Evolutionary conservation across 2,113 vertebrate genomes (phyloP), one percentile per base, ranked within the genome.

Genomic region (Gasterosteus aculeatus): DNA sequence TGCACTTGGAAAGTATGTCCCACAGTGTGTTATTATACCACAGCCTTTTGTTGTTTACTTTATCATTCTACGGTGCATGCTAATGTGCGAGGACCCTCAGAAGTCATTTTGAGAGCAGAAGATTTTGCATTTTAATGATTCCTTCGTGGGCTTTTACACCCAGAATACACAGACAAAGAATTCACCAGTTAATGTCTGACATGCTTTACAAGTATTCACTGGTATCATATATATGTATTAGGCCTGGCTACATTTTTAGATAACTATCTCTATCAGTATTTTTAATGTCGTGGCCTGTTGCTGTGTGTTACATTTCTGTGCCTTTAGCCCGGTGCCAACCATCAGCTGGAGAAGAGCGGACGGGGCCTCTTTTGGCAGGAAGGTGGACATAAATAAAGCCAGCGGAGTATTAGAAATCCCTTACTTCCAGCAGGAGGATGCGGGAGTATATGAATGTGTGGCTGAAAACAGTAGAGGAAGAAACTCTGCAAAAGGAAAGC

Each of bases 1-100:
- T 88, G 97, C 98, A 72, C 91, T 99, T 66, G 98, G 98, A 93
- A 99, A 99, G 98, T 99, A 95, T 85, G 97, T 97, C 75, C 65
- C 44, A 10, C 41, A 76, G 61, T 68, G 63, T 70, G 5, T 67
- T 54, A 46, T 82, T 74, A 51, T 11, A 38, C 57, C 41, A 44
- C 58, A 16, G 22, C 38, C n/a, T 51, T 59, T 29, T 38, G 18
- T 80, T 81, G 46, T 74, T 73, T 81, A 65, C 51, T 75, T 22
- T 53, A 38, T n/a, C 22, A 49, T 4, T 71, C 16, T 4, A 33
- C 67, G 58, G 75, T 81, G 47, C 60, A 63, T 72, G 33, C 33
- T 73, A 63, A 72, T 71, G 18, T 46, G 44, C 67, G 22, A 62
- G 29, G 38, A 73, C 2, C 11, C 15, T 18, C 26, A 49, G 49